phyloP scores from a whole-genome alignment of 2,888 invertebrate genomes.

The Diloba caeruleocephala region DNA sequence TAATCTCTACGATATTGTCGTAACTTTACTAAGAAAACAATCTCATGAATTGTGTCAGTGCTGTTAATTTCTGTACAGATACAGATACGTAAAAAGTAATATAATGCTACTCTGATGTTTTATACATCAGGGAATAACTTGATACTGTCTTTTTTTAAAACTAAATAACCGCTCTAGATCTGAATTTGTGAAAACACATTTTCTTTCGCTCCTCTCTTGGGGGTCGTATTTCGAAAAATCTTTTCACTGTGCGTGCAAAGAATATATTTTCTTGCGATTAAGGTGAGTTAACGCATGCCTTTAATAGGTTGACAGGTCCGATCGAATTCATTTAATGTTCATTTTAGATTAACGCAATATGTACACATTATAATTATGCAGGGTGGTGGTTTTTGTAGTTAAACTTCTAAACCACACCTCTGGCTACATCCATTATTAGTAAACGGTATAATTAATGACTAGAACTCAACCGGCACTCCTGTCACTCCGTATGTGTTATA shows the following conservation, averaged over 20 bases:
- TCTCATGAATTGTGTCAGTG: background rate
- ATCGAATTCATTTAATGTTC: background rate
- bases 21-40: too few species aligned
- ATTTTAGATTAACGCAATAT: too few species aligned
- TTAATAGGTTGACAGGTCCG: conserved; percentile 13
- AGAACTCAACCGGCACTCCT: too few species aligned
- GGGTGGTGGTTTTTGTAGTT: too few species aligned
- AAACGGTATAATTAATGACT: too few species aligned
- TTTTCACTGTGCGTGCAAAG: conserved; percentile 36
- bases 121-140: conserved; percentile 39
- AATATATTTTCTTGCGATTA: conserved; percentile 35
- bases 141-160: conserved; percentile 36
- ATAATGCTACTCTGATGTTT: conserved; percentile 25
- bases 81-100: conserved; percentile 28
- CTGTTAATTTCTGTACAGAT: conserved; percentile 17
- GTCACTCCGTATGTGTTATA: too few species aligned
- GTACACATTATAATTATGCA: too few species aligned
- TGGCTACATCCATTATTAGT: too few species aligned
- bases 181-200: conserved; percentile 30
- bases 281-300: conserved; percentile 14
- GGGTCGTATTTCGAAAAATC: conserved; percentile 37
- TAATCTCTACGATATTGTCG: conserved; percentile 43
- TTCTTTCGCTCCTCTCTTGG: conserved; percentile 23
- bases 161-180: conserved; percentile 9
- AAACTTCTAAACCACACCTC: too few species aligned